phyloP scores from a whole-genome alignment of 1,140 invertebrate genomes.

The Amyelois transitella region DNA sequence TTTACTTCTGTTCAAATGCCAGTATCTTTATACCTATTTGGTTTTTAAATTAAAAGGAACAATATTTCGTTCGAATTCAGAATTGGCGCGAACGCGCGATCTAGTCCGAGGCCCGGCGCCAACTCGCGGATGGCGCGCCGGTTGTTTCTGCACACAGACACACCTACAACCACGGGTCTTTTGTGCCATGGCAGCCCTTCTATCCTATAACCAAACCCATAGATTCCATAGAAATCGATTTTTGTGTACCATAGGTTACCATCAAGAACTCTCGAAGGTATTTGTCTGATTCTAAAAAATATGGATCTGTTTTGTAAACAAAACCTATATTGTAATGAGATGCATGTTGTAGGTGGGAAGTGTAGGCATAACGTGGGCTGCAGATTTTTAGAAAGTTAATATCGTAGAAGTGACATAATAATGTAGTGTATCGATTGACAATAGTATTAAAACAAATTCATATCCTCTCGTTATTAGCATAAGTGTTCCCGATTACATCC shows the following conservation, averaged over 20 bases:
- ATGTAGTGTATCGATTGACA: too few species aligned
- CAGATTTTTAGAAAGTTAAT: background rate
- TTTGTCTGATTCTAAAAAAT: background rate
- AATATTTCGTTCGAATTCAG: constrained; percentile 33
- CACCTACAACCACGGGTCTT: constrained; percentile 52
- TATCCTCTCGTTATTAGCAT: too few species aligned
- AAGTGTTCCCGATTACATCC: too few species aligned
- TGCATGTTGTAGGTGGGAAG: constrained; percentile 1
- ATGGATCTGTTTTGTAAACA: background rate
- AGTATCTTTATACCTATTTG: background rate
- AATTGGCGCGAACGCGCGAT: constrained; percentile 55
- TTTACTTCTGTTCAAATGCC: background rate
- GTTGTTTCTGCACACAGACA: constrained; percentile 34
- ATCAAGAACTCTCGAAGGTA: too few species aligned
- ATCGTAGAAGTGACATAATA: background rate
- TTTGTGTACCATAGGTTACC: too few species aligned
- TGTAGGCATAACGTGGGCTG: constrained; percentile 1
- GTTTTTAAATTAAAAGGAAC: constrained; percentile 12
- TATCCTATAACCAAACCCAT: constrained; percentile 31
- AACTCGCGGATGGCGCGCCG: constrained; percentile 49
- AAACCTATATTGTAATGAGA: background rate
- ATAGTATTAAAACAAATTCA: too few species aligned
- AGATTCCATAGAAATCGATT: too few species aligned
- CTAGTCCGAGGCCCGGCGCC: constrained; percentile 57
- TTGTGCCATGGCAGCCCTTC: constrained; percentile 55